phyloP scores from a whole-genome alignment of 2,113 vertebrate species.

The Microcebus tavaratra region DNA sequence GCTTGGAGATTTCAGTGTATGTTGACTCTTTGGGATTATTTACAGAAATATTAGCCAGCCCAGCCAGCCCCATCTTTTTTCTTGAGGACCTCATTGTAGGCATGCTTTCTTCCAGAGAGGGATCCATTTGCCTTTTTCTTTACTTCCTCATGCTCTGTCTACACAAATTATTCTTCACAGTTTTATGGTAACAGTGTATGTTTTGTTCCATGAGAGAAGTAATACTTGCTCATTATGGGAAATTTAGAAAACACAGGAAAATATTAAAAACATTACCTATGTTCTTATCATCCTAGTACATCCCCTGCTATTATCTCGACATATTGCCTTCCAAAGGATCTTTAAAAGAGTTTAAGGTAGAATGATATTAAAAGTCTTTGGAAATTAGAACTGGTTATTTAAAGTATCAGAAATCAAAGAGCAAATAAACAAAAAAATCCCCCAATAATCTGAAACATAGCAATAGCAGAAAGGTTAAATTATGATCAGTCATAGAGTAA shows the following conservation, averaged over 20 bases:
- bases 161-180: background rate
- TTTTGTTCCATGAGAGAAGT: background rate
- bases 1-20: background rate
- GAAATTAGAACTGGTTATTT: conserved; percentile 33
- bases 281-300: background rate
- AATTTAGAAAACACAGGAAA: background rate
- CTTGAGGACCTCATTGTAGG: background rate
- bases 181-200: background rate
- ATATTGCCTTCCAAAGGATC: conserved; percentile 38
- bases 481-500: background rate
- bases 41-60: background rate
- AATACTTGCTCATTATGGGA: background rate
- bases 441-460: background rate
- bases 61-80: background rate
- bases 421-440: background rate
- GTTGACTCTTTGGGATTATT: background rate
- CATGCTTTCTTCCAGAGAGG: background rate
- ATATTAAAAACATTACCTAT: background rate
- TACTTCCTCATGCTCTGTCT: background rate
- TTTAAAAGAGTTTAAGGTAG: background rate
- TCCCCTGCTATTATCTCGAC: background rate
- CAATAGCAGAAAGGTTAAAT: background rate
- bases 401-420: background rate
- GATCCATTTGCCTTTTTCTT: background rate
- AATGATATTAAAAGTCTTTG: background rate